Evolutionary conservation across 2,113 vertebrate genomes (phyloP).

Genomic region (Etheostoma cragini): DNA sequence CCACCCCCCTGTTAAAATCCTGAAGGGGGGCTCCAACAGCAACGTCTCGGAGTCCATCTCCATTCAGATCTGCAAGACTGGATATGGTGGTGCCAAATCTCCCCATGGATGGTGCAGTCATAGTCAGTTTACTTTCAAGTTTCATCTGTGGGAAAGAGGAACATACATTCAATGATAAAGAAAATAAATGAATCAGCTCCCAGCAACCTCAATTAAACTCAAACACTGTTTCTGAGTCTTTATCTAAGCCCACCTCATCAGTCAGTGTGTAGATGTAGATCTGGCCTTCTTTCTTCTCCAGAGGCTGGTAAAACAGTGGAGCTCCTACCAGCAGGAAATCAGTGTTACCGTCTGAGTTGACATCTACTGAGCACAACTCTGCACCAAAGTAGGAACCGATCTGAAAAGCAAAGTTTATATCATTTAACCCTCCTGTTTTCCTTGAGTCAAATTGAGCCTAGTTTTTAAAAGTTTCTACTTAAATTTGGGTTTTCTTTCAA

Average conservation of each 20-base stretch:
- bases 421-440: background rate
- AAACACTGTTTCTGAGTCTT: background rate
- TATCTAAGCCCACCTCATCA: slow-evolving; percentile 72
- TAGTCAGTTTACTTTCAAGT: slow-evolving; percentile 49
- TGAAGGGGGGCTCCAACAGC: slow-evolving; percentile 89
- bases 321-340: slow-evolving; percentile 90
- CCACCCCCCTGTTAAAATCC: slow-evolving; percentile 80
- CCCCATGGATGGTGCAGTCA: slow-evolving; percentile 73
- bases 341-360: slow-evolving; percentile 81
- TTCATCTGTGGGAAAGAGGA: slow-evolving; percentile 59
- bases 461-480: no score
- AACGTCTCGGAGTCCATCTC: slow-evolving; percentile 84
- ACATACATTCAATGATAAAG: background rate
- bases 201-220: background rate
- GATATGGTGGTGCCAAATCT: slow-evolving; percentile 87
- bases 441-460: no score
- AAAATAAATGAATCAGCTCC: background rate
- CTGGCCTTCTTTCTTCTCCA: slow-evolving; percentile 80
- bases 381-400: slow-evolving; percentile 90
- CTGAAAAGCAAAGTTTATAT: slow-evolving; percentile 66
- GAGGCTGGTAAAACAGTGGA: slow-evolving; percentile 79
- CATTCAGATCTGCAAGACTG: slow-evolving; percentile 84
- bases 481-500: no score
- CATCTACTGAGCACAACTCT: slow-evolving; percentile 85
- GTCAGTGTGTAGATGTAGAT: slow-evolving; percentile 83